A percentile compares a stretch with the other conserved stretches of the same genome.
Evolutionary conservation across 2,113 vertebrate genomes (phyloP).

Genomic region (Agapornis roseicollis): DNA sequence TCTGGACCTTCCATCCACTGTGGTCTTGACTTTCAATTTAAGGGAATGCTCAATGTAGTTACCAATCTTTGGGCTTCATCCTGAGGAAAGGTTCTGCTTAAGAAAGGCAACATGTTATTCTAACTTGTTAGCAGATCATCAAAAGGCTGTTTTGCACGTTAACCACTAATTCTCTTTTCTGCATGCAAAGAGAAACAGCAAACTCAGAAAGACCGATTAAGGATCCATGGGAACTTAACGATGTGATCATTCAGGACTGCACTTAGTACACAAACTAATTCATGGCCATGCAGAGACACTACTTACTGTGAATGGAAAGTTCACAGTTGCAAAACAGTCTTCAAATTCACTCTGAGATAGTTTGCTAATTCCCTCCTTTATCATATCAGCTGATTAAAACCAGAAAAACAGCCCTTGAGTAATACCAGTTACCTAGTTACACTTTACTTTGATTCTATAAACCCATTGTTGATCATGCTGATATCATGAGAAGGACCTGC

Average conservation of each 20-base stretch:
- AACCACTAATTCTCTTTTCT: not conserved
- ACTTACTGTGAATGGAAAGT: not conserved
- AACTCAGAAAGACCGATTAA: not conserved
- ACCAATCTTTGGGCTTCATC: not conserved
- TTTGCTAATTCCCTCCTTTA: not conserved
- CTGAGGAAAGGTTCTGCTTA: not conserved
- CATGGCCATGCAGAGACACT: not conserved
- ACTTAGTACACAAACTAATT: not conserved
- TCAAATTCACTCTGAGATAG: not conserved
- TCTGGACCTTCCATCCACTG: accelerated
- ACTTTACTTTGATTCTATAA: not conserved
- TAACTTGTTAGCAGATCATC: not conserved
- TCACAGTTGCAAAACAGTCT: not conserved
- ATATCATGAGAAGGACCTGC: not conserved
- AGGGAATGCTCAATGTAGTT: not conserved
- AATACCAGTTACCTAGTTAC: not conserved
- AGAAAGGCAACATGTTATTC: not conserved
- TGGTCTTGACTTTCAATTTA: not conserved
- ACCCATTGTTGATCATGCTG: not conserved
- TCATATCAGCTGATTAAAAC: not conserved
- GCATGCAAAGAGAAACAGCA: not conserved
- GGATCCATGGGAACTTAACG: not conserved
- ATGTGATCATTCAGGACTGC: not conserved
- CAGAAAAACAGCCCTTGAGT: not conserved
- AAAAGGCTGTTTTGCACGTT: not conserved